Evolutionary conservation across 2,113 vertebrate species (phyloP).

Genomic region (Danio rerio): DNA sequence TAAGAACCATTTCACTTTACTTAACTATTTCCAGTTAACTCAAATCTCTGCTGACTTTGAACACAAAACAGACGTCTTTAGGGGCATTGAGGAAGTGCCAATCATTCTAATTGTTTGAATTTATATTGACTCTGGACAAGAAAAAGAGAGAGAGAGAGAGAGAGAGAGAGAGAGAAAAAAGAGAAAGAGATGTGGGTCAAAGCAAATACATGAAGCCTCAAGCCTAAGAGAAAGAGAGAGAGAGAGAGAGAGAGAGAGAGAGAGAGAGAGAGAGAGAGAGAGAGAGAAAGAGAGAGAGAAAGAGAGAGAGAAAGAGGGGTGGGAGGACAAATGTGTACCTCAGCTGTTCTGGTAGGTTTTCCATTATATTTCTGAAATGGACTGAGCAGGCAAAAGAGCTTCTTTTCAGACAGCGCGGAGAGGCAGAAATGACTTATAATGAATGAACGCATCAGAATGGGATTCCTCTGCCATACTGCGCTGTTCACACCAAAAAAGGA

Average conservation of each 20-base stretch:
- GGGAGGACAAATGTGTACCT: slow-evolving; percentile 54
- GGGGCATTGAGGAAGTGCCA: slow-evolving; percentile 37
- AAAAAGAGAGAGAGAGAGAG: slow-evolving; percentile 8
- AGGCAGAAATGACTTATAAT: slow-evolving; percentile 62
- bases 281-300: slow-evolving; percentile 8
- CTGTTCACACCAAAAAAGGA: slow-evolving; percentile 43
- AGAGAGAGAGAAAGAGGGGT: slow-evolving; percentile 1
- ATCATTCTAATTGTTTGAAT: slow-evolving; percentile 54
- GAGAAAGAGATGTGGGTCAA: slow-evolving; percentile 47
- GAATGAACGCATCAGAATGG: slow-evolving; percentile 63
- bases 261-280: slow-evolving; percentile 12
- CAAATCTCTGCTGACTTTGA: slow-evolving; percentile 14
- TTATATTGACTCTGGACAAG: slow-evolving; percentile 50
- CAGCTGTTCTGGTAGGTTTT: slow-evolving; percentile 62
- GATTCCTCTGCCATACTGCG: slow-evolving; percentile 50
- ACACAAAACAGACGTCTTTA: neutral
- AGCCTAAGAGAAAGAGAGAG: neutral
- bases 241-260: slow-evolving; percentile 4
- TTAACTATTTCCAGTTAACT: slow-evolving; percentile 35
- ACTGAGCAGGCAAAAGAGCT: slow-evolving; percentile 62
- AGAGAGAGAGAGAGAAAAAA: slow-evolving; percentile 19
- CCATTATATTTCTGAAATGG: slow-evolving; percentile 64
- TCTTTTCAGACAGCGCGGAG: slow-evolving; percentile 57
- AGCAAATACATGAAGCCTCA: slow-evolving; percentile 48
- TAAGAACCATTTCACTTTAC: slow-evolving; percentile 45